Conservation (phyloP, 2,888 invertebrate genomes). For the Tachystola acroxantha region DNA sequence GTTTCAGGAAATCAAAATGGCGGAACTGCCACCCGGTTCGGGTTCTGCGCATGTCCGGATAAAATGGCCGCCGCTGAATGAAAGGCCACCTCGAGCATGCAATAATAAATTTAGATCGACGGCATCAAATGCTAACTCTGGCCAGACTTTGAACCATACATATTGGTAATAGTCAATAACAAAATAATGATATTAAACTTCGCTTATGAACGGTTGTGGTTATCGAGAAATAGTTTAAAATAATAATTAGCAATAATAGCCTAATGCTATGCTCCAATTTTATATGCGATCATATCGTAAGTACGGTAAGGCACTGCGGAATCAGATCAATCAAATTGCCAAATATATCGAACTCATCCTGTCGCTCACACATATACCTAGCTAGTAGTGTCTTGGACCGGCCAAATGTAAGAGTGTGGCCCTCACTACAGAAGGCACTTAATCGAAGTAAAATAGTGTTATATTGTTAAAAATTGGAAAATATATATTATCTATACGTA, state of each 20-base stretch:
- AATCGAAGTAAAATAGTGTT: slow-evolving; percentile 72
- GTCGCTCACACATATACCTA: slow-evolving; percentile 29
- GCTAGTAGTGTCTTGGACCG: slow-evolving; percentile 13
- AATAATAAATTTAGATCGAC: slow-evolving; percentile 52
- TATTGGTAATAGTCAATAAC: slow-evolving; percentile 73
- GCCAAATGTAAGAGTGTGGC: slow-evolving; percentile 12
- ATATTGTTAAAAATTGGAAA: slow-evolving; percentile 75
- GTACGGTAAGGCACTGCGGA: slow-evolving; percentile 34
- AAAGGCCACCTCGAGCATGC: slow-evolving; percentile 42
- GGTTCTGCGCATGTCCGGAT: slow-evolving; percentile 55
- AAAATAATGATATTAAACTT: slow-evolving; percentile 73
- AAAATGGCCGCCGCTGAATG: slow-evolving; percentile 50
- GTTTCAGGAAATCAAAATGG: slow-evolving; percentile 67
- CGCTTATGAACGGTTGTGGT: slow-evolving; percentile 79
- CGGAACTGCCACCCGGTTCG: slow-evolving; percentile 29
- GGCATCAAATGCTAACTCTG: slow-evolving; percentile 58
- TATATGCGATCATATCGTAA: slow-evolving; percentile 69
- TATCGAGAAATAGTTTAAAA: slow-evolving; percentile 74
- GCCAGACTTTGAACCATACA: slow-evolving; percentile 53
- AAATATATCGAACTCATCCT: slow-evolving; percentile 33
- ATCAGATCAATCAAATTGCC: slow-evolving; percentile 39
- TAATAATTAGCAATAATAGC: slow-evolving; percentile 76
- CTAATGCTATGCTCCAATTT: slow-evolving; percentile 67
- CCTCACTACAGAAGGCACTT: slow-evolving; percentile 23
- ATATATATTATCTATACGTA: slow-evolving; percentile 75